Evolutionary conservation across 2,888 invertebrate genomes (phyloP).

Genomic region (Ptycholaimellus sp.): DNA sequence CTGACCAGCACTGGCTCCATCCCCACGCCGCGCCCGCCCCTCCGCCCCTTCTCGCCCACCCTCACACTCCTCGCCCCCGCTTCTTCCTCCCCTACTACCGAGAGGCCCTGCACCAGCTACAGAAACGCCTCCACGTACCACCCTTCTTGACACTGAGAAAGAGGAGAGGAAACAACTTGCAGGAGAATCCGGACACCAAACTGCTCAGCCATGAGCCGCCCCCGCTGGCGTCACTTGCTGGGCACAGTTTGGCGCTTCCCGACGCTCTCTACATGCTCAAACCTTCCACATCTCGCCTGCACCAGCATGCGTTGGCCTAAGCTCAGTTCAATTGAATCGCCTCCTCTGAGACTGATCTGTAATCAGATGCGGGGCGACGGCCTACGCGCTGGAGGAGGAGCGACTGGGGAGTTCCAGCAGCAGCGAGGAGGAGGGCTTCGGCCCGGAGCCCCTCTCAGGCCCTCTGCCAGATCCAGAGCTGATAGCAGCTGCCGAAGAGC

Average conservation of each 20-base stretch:
- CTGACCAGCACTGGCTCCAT: slow-evolving; percentile 12
- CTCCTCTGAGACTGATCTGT: too few relatives aligned
- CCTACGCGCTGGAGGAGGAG: too few relatives aligned
- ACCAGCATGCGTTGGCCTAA: too few relatives aligned
- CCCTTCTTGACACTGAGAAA: too few relatives aligned
- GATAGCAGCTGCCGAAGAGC: slow-evolving; percentile 52
- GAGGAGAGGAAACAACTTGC: background rate
- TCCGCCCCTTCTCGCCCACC: too few relatives aligned
- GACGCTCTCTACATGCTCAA: slow-evolving; percentile 73
- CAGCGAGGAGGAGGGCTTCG: background rate
- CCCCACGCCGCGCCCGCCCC: slow-evolving; percentile 6
- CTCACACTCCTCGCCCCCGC: too few relatives aligned
- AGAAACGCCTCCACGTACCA: slow-evolving; percentile 1
- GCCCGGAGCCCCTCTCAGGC: background rate
- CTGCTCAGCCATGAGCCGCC: background rate
- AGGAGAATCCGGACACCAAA: background rate
- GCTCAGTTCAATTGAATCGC: too few relatives aligned
- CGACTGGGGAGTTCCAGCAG: too few relatives aligned
- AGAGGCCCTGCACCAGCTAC: slow-evolving; percentile 38
- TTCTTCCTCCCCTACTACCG: slow-evolving; percentile 82
- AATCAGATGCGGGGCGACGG: too few relatives aligned
- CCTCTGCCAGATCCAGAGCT: slow-evolving; percentile 46
- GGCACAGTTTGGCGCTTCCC: slow-evolving; percentile 31
- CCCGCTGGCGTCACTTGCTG: background rate
- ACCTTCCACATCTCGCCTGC: slow-evolving; percentile 30